These are phyloP conservation scores for Apoda limacodes DNA, from an alignment of 2,888 invertebrate genomes.

Conservation along the genomic window DNA sequence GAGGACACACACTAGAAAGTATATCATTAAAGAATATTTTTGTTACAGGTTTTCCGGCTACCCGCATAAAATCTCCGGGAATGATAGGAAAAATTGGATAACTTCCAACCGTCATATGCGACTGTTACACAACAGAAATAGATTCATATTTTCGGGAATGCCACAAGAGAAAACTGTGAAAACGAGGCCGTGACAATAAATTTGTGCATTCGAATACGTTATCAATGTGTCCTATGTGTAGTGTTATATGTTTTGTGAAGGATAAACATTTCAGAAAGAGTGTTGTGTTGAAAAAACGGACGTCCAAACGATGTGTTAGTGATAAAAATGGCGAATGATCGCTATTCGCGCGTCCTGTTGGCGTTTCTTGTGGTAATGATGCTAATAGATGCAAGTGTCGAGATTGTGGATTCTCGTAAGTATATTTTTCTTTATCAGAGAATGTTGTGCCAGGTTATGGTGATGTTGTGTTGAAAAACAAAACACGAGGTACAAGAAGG, in stretches of 20 bases:
- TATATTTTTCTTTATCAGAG: constrained; percentile 15
- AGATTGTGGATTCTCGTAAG: constrained; percentile 56
- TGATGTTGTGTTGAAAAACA: too few species aligned
- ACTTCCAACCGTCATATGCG: neutral
- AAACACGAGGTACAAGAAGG: too few species aligned
- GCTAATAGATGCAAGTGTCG: constrained; percentile 41
- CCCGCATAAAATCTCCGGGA: too few species aligned
- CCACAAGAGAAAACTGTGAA: constrained; percentile 20
- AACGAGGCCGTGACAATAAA: constrained; percentile 11
- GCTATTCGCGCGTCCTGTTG: constrained; percentile 35
- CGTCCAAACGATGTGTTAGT: constrained; percentile 22
- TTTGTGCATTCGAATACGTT: constrained; percentile 14
- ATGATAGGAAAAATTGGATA: neutral
- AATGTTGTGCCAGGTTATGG: too few species aligned
- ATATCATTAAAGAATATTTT: too few species aligned
- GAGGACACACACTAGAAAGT: too few species aligned
- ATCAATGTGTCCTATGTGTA: constrained; percentile 40
- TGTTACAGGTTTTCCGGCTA: constrained; percentile 28
- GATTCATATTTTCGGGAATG: constrained; percentile 22
- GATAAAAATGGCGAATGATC: constrained; percentile 39
- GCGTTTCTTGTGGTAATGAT: constrained; percentile 32
- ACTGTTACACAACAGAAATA: constrained; percentile 26
- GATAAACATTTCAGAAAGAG: constrained; percentile 14
- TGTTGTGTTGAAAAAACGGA: constrained; percentile 29
- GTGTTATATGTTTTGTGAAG: constrained; percentile 20